Percentiles rank a stretch among this genome's conserved stretches.
phyloP scores from a whole-genome alignment of 2,113 vertebrate species.

The Rattus norvegicus region DNA sequence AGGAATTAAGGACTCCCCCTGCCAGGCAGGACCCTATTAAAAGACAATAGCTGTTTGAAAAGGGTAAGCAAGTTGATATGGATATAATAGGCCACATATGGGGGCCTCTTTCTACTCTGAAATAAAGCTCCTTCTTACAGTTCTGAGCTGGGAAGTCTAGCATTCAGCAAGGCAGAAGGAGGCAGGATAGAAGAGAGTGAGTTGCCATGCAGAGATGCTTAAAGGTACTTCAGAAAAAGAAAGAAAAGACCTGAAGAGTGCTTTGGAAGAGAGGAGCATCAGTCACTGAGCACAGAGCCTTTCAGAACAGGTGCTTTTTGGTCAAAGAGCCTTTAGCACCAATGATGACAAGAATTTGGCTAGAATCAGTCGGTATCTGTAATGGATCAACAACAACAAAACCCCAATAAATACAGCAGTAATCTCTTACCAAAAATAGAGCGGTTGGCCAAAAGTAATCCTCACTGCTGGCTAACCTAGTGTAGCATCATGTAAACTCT shows the following conservation, averaged over 20 bases:
- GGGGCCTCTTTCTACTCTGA: slow-evolving; percentile 86
- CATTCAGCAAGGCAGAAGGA: slow-evolving; percentile 81
- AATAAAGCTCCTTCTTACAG: slow-evolving; percentile 89
- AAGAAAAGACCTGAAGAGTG: slow-evolving; percentile 64
- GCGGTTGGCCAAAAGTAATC: slow-evolving; percentile 25
- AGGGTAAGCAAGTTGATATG: slow-evolving; percentile 90
- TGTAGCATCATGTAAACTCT: slow-evolving; percentile 1
- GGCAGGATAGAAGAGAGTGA: slow-evolving; percentile 77
- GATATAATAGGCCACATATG: slow-evolving; percentile 90
- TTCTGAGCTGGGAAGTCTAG: slow-evolving; percentile 87
- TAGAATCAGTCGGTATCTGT: slow-evolving; percentile 61
- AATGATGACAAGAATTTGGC: slow-evolving; percentile 68
- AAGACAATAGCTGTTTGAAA: slow-evolving; percentile 90
- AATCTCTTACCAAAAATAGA: slow-evolving; percentile 31
- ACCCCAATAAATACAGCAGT: slow-evolving; percentile 49
- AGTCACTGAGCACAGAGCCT: slow-evolving; percentile 63
- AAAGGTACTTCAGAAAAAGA: slow-evolving; percentile 80
- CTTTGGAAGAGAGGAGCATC: slow-evolving; percentile 74
- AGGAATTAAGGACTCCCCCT: slow-evolving; percentile 88
- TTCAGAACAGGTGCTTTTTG: slow-evolving; percentile 76
- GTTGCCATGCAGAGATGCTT: slow-evolving; percentile 82
- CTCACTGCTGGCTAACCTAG: slow-evolving; percentile 40
- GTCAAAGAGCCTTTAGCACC: slow-evolving; percentile 1
- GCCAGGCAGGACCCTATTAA: slow-evolving; percentile 88
- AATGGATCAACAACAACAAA: slow-evolving; percentile 57